phyloP scores from a whole-genome alignment of 2,888 invertebrate genomes.

The Ichneumoninae sp. region DNA sequence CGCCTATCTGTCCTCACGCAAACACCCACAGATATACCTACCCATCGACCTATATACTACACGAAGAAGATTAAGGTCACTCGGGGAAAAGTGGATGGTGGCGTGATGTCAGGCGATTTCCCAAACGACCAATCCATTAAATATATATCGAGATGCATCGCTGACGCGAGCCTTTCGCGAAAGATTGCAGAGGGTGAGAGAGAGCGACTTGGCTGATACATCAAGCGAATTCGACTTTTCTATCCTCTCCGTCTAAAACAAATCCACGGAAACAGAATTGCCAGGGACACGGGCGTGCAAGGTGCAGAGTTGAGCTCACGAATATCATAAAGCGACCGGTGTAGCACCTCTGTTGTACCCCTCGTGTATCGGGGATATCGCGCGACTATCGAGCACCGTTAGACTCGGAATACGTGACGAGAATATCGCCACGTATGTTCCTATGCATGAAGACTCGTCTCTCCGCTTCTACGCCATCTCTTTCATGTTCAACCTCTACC shows the following conservation, averaged over 20 bases:
- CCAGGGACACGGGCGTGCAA: constrained; percentile 31
- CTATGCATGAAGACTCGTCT: constrained; percentile 35
- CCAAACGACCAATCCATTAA: constrained; percentile 66
- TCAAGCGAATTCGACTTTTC: constrained; percentile 50
- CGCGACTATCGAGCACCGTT: constrained; percentile 62
- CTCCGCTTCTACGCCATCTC: constrained; percentile 66
- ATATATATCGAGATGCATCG: constrained; percentile 63
- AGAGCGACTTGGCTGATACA: constrained; percentile 47
- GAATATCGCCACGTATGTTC: constrained; percentile 48
- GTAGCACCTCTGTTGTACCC: constrained; percentile 24
- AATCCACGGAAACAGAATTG: constrained; percentile 29
- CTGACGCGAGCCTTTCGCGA: not conserved
- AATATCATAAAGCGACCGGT: constrained; percentile 4
- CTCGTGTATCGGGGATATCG: constrained; percentile 51
- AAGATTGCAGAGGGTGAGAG: not conserved
- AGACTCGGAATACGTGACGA: constrained; percentile 62
- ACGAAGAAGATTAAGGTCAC: constrained; percentile 4
- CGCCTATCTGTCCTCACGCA: not conserved
- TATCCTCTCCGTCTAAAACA: constrained; percentile 10
- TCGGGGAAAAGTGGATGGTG: constrained; percentile 34
- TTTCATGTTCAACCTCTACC: constrained; percentile 59
- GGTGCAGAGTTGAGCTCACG: constrained; percentile 36
- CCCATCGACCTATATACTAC: not conserved
- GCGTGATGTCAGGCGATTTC: constrained; percentile 63
- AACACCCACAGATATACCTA: not conserved